These are phyloP conservation scores for Clarias platycephalus DNA, from an alignment of 2,797 vertebrate genomes.

Conservation along the genomic window DNA sequence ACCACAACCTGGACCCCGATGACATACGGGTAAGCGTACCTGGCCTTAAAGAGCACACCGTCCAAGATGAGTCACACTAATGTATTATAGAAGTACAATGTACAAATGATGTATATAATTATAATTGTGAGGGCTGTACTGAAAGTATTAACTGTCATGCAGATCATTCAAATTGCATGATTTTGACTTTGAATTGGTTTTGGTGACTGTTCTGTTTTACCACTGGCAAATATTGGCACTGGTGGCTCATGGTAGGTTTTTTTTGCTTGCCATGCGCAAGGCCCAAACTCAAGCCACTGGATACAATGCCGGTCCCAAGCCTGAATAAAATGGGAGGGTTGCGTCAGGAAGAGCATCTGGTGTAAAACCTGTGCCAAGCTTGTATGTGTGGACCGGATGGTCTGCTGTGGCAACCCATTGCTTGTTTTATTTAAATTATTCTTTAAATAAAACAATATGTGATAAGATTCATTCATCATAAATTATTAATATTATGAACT, in stretches of 20 bases:
- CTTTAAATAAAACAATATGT: neutral
- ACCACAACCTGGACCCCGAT: slow-evolving; percentile 89
- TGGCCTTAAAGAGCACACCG: neutral
- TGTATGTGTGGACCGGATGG: too few relatives aligned
- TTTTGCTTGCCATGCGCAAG: too few relatives aligned
- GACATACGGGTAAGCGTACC: slow-evolving; percentile 88
- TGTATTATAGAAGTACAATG: neutral
- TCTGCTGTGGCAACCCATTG: too few relatives aligned
- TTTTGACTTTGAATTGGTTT: neutral
- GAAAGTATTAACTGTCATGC: too few relatives aligned
- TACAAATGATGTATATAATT: neutral
- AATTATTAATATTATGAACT: neutral
- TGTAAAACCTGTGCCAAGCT: too few relatives aligned
- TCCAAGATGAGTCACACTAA: neutral
- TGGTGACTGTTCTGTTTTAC: slow-evolving; percentile 37
- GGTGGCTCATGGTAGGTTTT: too few relatives aligned
- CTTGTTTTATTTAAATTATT: too few relatives aligned
- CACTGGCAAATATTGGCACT: too few relatives aligned
- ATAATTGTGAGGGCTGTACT: neutral
- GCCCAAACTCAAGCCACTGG: too few relatives aligned
- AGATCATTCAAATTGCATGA: neutral
- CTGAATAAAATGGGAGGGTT: too few relatives aligned
- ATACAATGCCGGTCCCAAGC: too few relatives aligned
- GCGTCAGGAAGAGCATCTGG: too few relatives aligned
- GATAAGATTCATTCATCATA: neutral